These are phyloP conservation scores for Megaceryle torquata DNA, from an alignment of 2,113 vertebrate species.

Conservation along the genomic window DNA sequence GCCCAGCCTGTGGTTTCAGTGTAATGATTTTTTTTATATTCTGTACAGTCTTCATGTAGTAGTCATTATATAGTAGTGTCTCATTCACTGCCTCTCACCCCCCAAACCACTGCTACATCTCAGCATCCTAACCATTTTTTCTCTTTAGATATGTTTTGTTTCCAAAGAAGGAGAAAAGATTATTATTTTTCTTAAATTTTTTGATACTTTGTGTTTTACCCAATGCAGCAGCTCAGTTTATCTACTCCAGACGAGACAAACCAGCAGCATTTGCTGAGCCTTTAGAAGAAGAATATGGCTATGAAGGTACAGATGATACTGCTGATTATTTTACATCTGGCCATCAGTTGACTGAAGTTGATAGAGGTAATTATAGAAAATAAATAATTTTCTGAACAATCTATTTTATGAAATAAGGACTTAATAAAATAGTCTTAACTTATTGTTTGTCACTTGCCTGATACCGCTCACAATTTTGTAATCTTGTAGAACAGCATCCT, in stretches of 20 bases:
- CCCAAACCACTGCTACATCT: background rate
- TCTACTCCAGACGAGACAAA: constrained; percentile 90
- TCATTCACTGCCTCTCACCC: background rate
- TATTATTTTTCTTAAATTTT: background rate
- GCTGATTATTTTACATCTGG: constrained; percentile 66
- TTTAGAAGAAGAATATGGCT: constrained; percentile 81
- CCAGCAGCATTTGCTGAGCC: constrained; percentile 78
- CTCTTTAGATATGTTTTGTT: background rate
- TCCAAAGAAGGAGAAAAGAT: background rate
- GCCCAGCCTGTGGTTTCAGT: background rate
- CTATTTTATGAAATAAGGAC: background rate
- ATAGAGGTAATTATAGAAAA: constrained; percentile 83
- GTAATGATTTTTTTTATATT: background rate
- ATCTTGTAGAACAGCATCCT: background rate
- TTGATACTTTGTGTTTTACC: background rate
- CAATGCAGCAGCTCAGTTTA: constrained; percentile 93
- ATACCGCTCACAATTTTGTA: background rate
- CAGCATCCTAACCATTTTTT: background rate
- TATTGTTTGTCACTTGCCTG: background rate
- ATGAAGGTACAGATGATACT: constrained; percentile 76
- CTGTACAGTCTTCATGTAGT: background rate
- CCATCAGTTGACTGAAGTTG: constrained; percentile 79
- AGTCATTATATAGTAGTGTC: background rate
- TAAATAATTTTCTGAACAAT: background rate
- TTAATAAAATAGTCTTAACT: background rate